Evolutionary conservation across 2,888 invertebrate species (phyloP).

Genomic region (Ischnus inquisitorius): DNA sequence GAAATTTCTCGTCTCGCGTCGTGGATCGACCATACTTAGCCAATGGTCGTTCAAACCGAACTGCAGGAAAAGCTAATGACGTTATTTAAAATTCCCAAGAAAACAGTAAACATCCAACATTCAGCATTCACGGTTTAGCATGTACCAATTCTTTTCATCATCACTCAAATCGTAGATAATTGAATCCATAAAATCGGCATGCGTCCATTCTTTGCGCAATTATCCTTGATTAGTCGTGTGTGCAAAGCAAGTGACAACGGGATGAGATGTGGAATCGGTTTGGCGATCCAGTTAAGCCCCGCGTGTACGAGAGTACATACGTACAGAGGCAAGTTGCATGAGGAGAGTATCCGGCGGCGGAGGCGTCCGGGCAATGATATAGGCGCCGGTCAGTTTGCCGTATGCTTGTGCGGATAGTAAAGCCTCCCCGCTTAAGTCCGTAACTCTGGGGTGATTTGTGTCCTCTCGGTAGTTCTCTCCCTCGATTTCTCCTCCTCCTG

Average conservation of each 20-base stretch:
- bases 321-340: slow-evolving; percentile 43
- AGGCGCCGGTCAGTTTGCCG: slow-evolving; percentile 49
- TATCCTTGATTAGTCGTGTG: slow-evolving; percentile 3
- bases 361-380: slow-evolving; percentile 43
- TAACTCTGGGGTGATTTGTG: slow-evolving; percentile 85
- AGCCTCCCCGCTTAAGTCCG: slow-evolving; percentile 84
- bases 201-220: not conserved
- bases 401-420: slow-evolving; percentile 75
- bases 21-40: too few species aligned
- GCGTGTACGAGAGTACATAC: slow-evolving; percentile 1
- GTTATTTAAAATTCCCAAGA: too few species aligned
- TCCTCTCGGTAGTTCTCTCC: slow-evolving; percentile 71
- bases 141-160: too few species aligned
- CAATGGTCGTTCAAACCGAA: too few species aligned
- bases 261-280: slow-evolving; percentile 35
- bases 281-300: slow-evolving; percentile 21
- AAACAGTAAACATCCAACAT: too few species aligned
- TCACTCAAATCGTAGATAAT: too few species aligned
- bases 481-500: slow-evolving; percentile 57
- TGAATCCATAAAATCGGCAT: too few species aligned
- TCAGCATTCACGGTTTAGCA: too few species aligned
- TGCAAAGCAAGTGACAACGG: slow-evolving; percentile 37
- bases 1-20: slow-evolving; percentile 13
- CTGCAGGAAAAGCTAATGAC: too few species aligned
- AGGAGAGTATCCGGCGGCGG: slow-evolving; percentile 57